phyloP scores from a whole-genome alignment of 2,888 invertebrate species.

The Maniola hyperantus region DNA sequence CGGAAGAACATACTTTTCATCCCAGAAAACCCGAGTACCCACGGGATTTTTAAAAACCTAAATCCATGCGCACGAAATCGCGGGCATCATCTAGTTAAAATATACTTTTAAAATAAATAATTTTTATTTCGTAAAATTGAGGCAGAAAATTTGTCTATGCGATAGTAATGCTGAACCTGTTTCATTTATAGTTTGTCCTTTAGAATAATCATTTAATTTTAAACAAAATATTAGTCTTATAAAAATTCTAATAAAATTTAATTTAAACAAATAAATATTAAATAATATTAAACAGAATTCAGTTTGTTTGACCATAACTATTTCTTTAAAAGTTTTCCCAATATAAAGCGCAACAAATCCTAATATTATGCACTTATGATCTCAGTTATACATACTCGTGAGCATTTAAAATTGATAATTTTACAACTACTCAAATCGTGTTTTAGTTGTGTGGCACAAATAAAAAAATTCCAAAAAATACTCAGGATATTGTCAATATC shows the following conservation, averaged over 20 bases:
- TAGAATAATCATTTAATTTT: constrained; percentile 14
- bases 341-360: background rate
- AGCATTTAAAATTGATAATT: background rate
- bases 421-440: constrained; percentile 22
- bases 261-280: constrained; percentile 30
- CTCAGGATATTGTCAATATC: background rate
- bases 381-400: constrained; percentile 13
- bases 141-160: constrained; percentile 24
- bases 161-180: constrained; percentile 39
- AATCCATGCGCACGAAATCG: no score
- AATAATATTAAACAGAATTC: constrained; percentile 28
- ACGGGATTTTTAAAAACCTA: no score
- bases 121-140: constrained; percentile 15
- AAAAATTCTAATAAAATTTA: constrained; percentile 24
- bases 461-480: constrained; percentile 15
- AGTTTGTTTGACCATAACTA: constrained; percentile 21
- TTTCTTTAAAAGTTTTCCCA: constrained; percentile 22
- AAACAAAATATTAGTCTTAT: background rate
- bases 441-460: constrained; percentile 21
- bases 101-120: constrained; percentile 22
- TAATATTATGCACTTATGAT: background rate
- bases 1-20: no score
- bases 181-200: background rate
- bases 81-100: background rate
- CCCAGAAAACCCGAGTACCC: no score